Conservation (phyloP, 2,113 vertebrate species). For the Tapirus terrestris region DNA sequence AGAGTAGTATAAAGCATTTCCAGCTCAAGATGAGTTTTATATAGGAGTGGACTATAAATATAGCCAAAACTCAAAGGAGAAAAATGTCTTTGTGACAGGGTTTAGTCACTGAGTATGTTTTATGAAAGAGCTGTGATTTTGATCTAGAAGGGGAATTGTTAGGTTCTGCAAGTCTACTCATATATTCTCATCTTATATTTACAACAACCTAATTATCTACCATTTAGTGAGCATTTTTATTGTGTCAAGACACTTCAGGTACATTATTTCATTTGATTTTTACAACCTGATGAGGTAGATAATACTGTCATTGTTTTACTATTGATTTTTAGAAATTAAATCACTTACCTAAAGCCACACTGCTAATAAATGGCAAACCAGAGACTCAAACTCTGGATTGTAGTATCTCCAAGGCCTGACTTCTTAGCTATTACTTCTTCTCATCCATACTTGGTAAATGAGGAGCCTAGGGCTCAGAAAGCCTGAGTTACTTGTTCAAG, state of each 20-base stretch:
- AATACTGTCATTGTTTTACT: neutral
- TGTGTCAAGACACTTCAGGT: neutral
- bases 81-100: neutral
- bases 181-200: neutral
- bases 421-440: neutral
- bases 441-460: neutral
- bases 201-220: neutral
- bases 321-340: neutral
- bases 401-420: neutral
- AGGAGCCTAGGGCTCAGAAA: neutral
- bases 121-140: slow-evolving; percentile 4
- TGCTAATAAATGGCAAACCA: neutral
- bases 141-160: neutral
- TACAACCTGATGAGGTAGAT: neutral
- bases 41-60: slow-evolving; percentile 21
- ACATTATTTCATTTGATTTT: neutral
- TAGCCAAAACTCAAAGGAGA: neutral
- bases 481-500: neutral
- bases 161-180: neutral
- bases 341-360: neutral
- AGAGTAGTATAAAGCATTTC: neutral
- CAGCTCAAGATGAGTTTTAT: neutral
- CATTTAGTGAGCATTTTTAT: neutral
- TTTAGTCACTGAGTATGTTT: slow-evolving; percentile 6
- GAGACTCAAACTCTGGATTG: neutral